Percentiles rank a stretch among this genome's conserved stretches.
phyloP scores from a whole-genome alignment of 2,797 vertebrate genomes.

The Rhincodon typus region DNA sequence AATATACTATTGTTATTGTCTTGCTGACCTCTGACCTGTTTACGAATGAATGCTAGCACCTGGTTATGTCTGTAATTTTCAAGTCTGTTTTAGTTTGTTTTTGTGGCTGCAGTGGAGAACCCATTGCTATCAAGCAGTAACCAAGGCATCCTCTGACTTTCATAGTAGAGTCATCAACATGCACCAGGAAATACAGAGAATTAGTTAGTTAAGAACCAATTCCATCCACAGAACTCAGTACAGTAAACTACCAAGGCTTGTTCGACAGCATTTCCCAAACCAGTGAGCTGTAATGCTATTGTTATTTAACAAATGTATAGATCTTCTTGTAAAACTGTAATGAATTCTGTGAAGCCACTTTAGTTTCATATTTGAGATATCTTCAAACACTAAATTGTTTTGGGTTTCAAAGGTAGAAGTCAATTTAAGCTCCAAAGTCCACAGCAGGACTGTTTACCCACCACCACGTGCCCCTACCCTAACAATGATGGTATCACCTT shows the following conservation, averaged over 20 bases:
- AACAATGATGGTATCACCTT: not conserved
- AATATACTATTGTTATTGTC: not conserved
- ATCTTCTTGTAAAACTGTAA: not conserved
- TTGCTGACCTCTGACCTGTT: not conserved
- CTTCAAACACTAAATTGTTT: not conserved
- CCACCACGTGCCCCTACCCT: too few relatives aligned
- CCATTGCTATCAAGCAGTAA: not conserved
- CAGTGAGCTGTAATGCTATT: not conserved
- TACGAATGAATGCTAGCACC: not conserved
- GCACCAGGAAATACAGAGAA: not conserved
- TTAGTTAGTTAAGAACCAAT: not conserved
- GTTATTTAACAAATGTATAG: not conserved
- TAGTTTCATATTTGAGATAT: not conserved
- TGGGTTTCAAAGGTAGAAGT: not conserved
- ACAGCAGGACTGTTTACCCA: not conserved
- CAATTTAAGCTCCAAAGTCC: not conserved
- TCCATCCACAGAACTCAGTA: not conserved
- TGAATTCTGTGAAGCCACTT: not conserved
- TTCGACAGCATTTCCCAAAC: not conserved
- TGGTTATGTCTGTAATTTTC: not conserved
- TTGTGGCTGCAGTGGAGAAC: not conserved
- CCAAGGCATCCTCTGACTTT: not conserved
- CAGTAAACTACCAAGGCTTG: not conserved
- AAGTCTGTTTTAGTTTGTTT: not conserved
- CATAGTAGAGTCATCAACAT: not conserved